phyloP scores from a whole-genome alignment of 2,113 vertebrate species.

The Peromyscus californicus region DNA sequence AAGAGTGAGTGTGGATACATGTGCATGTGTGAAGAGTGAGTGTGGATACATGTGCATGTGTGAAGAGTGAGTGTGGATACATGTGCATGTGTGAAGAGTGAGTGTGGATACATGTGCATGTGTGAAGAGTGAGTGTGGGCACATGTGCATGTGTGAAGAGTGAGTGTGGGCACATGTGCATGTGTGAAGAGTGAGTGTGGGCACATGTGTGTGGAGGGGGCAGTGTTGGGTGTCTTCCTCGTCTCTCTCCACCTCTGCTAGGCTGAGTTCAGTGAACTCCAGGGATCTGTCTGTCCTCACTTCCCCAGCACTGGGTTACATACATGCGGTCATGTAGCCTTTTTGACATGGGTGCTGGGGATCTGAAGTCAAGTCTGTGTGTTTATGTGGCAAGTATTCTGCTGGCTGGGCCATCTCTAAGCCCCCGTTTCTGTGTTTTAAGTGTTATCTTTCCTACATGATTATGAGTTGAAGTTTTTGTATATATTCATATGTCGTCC shows the following conservation, averaged over 20 bases:
- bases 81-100: too few species aligned
- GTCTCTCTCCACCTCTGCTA: background rate
- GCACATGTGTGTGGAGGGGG: background rate
- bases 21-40: background rate
- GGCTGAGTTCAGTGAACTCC: background rate
- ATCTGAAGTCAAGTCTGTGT: background rate
- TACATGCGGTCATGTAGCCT: background rate
- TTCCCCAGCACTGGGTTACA: background rate
- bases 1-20: too few species aligned
- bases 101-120: background rate
- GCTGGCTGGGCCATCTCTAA: background rate
- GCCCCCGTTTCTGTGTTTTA: background rate
- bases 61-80: background rate
- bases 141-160: background rate
- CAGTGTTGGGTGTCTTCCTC: too few species aligned
- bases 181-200: too few species aligned
- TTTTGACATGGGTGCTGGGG: background rate
- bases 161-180: background rate
- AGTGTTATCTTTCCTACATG: background rate
- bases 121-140: too few species aligned
- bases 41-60: too few species aligned
- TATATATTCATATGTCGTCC: background rate
- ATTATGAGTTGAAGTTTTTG: background rate
- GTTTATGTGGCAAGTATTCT: background rate
- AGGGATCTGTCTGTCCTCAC: background rate